These are phyloP conservation scores for Drosophila pseudotakahashii DNA, from an alignment of 2,888 invertebrate species.

Conservation along the genomic window DNA sequence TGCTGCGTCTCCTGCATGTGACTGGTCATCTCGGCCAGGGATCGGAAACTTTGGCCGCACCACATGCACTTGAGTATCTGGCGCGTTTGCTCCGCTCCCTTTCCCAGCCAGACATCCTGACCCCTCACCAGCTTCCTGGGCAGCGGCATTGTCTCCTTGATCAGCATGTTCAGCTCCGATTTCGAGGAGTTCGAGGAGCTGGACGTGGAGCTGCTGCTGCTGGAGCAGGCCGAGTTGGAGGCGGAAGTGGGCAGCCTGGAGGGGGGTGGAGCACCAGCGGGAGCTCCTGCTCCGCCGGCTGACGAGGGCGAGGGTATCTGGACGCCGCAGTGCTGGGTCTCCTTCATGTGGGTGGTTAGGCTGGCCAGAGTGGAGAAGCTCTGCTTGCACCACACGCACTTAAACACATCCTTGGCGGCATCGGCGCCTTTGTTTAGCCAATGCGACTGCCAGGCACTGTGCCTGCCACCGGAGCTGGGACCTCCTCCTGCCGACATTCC, in stretches of 20 bases:
- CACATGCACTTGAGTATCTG: conserved; percentile 99
- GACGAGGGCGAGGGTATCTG: conserved; percentile 87
- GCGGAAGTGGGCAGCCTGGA: conserved; percentile 71
- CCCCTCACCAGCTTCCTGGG: conserved; percentile 97
- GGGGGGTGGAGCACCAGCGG: conserved; percentile 5
- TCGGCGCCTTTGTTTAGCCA: conserved; percentile 98
- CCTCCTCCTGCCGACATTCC: conserved; percentile 3
- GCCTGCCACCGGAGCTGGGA: conserved; percentile 86
- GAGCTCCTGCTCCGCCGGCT: conserved; percentile 4
- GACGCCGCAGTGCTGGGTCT: conserved; percentile 97
- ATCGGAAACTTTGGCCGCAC: conserved; percentile 98
- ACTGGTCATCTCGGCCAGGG: conserved; percentile 98
- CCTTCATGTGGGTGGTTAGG: conserved; percentile 98
- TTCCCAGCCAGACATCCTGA: conserved; percentile 99
- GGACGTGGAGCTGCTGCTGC: conserved; percentile 84
- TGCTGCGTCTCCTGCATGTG: conserved; percentile 99
- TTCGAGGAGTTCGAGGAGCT: conserved; percentile 88
- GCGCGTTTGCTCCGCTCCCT: conserved; percentile 97
- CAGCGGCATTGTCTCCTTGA: conserved; percentile 97
- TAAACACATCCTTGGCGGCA: conserved; percentile 97
- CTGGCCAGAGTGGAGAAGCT: conserved; percentile 97
- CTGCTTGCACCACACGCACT: conserved; percentile 99
- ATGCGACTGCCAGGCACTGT: conserved; percentile 98
- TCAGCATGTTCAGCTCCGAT: conserved; percentile 92
- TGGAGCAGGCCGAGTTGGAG: conserved; percentile 82